Base-by-base conservation (phyloP, 2,888 invertebrate species). In the Plebejus melissa region DNA sequence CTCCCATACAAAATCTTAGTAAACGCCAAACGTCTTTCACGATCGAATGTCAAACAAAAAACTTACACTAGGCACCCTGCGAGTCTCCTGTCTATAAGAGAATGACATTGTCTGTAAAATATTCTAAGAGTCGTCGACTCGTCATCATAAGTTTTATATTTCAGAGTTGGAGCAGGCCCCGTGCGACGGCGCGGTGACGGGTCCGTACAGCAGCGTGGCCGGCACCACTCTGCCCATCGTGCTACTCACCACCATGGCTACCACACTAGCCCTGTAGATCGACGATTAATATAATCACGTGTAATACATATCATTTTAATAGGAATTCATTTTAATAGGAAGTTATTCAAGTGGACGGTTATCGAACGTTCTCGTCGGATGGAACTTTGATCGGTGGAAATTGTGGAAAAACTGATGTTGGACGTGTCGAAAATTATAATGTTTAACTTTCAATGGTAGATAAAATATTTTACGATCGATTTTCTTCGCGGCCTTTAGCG, bases 181-280 rank as follows among this genome's bases (percentile, higher is more conserved):
- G 4, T 94, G 94, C 77, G 94, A 94, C 76, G 90, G 94, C 4
- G 94, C 94, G 1, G 93, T 94, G 4, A 94, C 94, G 0, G 93
- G 93, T 0, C 93, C 92, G 0, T 92, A 93, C 81, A 94, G 94
- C 83, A 94, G 93, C 80, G 90, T 92, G 0, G 93, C 93, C 0
- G 91, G 90, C 22, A 91, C 92, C 0, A 88, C 88, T 9, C 82
- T 93, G 28, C 93, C 93, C 0, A 82, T 93, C 70, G 83, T 91
- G 60, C 81, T 93, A 74, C 85, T 93, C 7, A 93, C 90, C 7
- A 87, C 93, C 1, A 85, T 93, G 1, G 93, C 93, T 2, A 91
- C 89, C n/a, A 89, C 92, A 0, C 84, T 87, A 9, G 89, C 93
- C n/a, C 82, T 93, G 82, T 93, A 93, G 90, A 83, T 77, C 28